These are phyloP conservation scores for Tetranychus piercei DNA, from an alignment of 2,888 invertebrate species.

Conservation along the genomic window DNA sequence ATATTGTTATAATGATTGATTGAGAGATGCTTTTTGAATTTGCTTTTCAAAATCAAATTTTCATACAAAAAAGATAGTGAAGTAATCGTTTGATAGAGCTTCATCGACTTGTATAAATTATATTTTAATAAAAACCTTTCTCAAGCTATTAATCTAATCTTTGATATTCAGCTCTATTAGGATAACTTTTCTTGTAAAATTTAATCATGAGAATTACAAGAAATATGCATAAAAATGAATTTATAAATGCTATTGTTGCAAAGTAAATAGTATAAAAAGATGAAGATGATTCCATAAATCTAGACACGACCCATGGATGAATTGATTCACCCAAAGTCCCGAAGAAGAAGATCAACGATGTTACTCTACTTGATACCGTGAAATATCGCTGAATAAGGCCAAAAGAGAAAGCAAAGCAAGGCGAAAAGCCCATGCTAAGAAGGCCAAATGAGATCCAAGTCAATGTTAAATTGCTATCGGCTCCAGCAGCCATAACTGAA, in stretches of 20 bases:
- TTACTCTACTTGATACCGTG: neutral
- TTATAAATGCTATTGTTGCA: neutral
- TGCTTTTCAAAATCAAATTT: too few relatives aligned
- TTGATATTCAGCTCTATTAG: too few relatives aligned
- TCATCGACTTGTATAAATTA: too few relatives aligned
- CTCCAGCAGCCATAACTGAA: neutral
- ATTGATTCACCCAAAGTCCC: neutral
- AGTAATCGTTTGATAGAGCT: too few relatives aligned
- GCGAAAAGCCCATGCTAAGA: neutral
- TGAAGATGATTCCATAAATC: neutral
- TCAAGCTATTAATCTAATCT: too few relatives aligned
- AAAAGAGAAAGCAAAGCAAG: neutral
- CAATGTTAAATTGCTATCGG: neutral
- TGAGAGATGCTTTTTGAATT: too few relatives aligned
- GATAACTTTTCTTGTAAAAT: too few relatives aligned
- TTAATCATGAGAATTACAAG: neutral
- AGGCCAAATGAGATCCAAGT: neutral
- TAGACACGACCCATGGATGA: neutral
- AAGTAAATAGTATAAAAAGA: neutral
- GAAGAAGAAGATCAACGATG: neutral
- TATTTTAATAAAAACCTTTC: too few relatives aligned
- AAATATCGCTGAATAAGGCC: neutral
- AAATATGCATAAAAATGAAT: neutral
- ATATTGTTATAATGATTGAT: too few relatives aligned
- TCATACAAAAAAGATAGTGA: too few relatives aligned